Percentiles rank a stretch among this genome's conserved stretches.
Conservation (phyloP, 2,888 invertebrate species). For the Nebria brevicollis region DNA sequence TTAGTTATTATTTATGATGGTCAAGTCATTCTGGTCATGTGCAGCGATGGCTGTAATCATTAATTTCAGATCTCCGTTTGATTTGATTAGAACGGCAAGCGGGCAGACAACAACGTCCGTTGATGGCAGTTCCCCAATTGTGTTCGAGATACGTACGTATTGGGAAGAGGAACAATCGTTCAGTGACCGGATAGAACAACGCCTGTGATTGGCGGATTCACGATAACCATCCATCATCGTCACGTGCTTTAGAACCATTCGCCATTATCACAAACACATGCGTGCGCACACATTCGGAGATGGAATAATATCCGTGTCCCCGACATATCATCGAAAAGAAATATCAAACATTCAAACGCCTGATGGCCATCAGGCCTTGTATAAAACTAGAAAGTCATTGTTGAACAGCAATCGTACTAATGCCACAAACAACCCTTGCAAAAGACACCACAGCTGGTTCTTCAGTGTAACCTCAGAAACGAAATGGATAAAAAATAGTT, state of each 20-base stretch:
- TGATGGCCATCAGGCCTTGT: too few species aligned
- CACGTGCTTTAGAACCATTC: slow-evolving; percentile 7
- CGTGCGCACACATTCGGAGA: neutral
- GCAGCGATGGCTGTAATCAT: neutral
- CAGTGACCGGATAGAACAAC: slow-evolving; percentile 37
- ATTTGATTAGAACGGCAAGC: neutral
- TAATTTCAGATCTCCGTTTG: neutral
- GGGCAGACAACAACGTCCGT: neutral
- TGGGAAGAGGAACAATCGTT: slow-evolving; percentile 7
- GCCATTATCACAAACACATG: neutral
- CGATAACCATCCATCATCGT: slow-evolving; percentile 45
- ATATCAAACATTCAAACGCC: too few species aligned
- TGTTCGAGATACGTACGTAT: too few species aligned
- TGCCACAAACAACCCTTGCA: neutral
- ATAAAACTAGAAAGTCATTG: too few species aligned
- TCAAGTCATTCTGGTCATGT: neutral
- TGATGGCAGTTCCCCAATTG: neutral
- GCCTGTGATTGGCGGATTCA: slow-evolving; percentile 36
- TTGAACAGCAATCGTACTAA: neutral
- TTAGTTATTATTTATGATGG: too few species aligned
- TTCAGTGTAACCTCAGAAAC: slow-evolving; percentile 23
- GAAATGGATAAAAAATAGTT: slow-evolving; percentile 14
- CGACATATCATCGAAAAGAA: too few species aligned
- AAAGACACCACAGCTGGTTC: slow-evolving; percentile 33
- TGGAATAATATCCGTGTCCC: neutral